Evolutionary conservation across 2,113 vertebrate species (phyloP).

Genomic region (Hydropotes inermis): DNA sequence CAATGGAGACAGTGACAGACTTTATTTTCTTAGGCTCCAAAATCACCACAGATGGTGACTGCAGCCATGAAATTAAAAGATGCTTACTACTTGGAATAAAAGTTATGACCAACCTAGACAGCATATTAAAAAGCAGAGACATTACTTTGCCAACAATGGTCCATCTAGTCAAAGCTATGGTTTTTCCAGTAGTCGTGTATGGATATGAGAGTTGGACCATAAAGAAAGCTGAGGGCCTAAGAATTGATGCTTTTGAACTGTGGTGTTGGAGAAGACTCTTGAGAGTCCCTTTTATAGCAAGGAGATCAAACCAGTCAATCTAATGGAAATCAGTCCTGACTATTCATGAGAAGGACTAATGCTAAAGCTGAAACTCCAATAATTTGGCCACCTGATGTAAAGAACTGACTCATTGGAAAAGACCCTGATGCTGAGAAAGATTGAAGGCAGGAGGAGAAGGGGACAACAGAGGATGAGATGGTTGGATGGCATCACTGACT

Average conservation of each 20-base stretch:
- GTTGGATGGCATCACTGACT: not conserved
- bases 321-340: not conserved
- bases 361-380: not conserved
- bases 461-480: not conserved
- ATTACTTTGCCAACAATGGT: not conserved
- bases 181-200: not conserved
- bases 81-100: not conserved
- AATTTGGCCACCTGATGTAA: not conserved
- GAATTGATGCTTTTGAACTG: not conserved
- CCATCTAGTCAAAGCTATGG: not conserved
- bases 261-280: not conserved
- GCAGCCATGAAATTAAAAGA: not conserved
- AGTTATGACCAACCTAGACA: not conserved
- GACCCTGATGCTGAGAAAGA: not conserved
- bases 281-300: not conserved
- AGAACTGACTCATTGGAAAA: not conserved
- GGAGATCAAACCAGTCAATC: not conserved
- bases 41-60: not conserved
- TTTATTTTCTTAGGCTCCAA: not conserved
- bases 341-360: not conserved
- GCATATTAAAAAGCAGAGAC: not conserved
- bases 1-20: not conserved
- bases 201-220: not conserved
- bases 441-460: not conserved
- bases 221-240: not conserved